Percentiles rank a stretch among this genome's conserved stretches.
phyloP scores from a whole-genome alignment of 2,888 invertebrate species.

The Seira musarum region DNA sequence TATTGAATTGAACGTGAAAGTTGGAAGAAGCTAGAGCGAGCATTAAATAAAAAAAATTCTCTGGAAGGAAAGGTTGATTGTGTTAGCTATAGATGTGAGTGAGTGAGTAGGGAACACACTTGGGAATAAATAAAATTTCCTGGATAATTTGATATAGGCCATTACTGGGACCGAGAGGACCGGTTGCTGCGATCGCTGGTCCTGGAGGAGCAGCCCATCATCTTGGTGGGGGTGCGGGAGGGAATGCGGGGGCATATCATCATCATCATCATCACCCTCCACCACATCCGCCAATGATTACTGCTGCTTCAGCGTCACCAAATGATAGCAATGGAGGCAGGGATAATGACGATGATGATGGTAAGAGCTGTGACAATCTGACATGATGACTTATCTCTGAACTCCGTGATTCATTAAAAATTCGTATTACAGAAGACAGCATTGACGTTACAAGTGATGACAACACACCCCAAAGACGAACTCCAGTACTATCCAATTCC shows the following conservation, averaged over 20 bases:
- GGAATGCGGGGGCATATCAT: conserved; percentile 65
- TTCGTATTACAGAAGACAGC: conserved; percentile 80
- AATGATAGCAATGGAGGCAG: conserved; percentile 67
- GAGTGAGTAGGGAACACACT: too few relatives aligned
- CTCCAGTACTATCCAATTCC: conserved; percentile 67
- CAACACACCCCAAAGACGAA: conserved; percentile 73
- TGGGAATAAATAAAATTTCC: too few relatives aligned
- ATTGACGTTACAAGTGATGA: conserved; percentile 92
- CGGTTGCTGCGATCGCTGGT: conserved; percentile 49
- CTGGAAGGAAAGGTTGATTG: too few relatives aligned
- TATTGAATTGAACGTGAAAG: too few relatives aligned
- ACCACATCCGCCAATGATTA: conserved; percentile 64
- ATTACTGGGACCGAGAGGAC: conserved; percentile 68
- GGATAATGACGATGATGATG: conserved; percentile 68
- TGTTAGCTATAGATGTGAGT: too few relatives aligned
- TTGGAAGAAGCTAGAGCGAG: too few relatives aligned
- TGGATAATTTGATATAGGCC: conserved; percentile 62
- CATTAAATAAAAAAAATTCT: too few relatives aligned
- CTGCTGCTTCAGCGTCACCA: conserved; percentile 64
- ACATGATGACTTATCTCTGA: too few relatives aligned
- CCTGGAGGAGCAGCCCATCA: conserved; percentile 43
- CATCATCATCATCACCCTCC: conserved; percentile 65
- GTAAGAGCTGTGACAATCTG: conserved; percentile 2
- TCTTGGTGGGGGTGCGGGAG: conserved; percentile 58
- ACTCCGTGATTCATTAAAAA: conserved; percentile 9